Percentiles rank a stretch among this genome's conserved stretches.
Evolutionary conservation across 2,113 vertebrate species (phyloP).

Genomic region (Bufo bufo): DNA sequence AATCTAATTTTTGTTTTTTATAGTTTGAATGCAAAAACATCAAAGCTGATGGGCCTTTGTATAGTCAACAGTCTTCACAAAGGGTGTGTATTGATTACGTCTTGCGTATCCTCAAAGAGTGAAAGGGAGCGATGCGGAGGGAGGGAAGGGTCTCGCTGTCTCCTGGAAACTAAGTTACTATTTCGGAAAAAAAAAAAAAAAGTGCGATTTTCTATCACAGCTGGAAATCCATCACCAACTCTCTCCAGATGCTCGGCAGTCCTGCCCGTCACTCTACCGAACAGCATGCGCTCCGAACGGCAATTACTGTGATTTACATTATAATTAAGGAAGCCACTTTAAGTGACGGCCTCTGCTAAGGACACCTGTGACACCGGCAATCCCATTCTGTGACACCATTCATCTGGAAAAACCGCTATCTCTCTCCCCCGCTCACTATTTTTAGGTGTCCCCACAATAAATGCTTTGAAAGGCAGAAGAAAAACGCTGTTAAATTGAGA

Average conservation of each 20-base stretch:
- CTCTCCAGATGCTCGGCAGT: slow-evolving; percentile 39
- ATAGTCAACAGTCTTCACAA: neutral
- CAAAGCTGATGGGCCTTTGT: neutral
- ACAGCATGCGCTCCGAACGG: slow-evolving; percentile 33
- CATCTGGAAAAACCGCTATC: neutral
- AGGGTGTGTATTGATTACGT: neutral
- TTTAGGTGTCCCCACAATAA: neutral
- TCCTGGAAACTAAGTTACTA: slow-evolving; percentile 46
- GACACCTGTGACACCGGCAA: slow-evolving; percentile 35
- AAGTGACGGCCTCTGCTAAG: slow-evolving; percentile 17
- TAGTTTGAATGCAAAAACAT: neutral
- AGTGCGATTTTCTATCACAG: slow-evolving; percentile 20
- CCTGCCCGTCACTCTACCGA: slow-evolving; percentile 24
- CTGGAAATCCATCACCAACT: slow-evolving; percentile 35
- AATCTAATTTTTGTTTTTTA: neutral
- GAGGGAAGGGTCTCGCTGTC: neutral
- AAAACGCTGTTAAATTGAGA: slow-evolving; percentile 5
- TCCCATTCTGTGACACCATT: neutral
- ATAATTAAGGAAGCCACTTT: slow-evolving; percentile 44
- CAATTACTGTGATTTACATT: slow-evolving; percentile 55
- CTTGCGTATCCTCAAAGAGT: neutral
- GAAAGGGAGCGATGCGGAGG: neutral
- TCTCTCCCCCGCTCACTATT: neutral
- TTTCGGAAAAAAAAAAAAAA: slow-evolving; percentile 12
- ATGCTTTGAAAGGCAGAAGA: neutral